These are phyloP conservation scores for Carlito syrichta DNA, from an alignment of 2,113 vertebrate species.

Conservation along the genomic window DNA sequence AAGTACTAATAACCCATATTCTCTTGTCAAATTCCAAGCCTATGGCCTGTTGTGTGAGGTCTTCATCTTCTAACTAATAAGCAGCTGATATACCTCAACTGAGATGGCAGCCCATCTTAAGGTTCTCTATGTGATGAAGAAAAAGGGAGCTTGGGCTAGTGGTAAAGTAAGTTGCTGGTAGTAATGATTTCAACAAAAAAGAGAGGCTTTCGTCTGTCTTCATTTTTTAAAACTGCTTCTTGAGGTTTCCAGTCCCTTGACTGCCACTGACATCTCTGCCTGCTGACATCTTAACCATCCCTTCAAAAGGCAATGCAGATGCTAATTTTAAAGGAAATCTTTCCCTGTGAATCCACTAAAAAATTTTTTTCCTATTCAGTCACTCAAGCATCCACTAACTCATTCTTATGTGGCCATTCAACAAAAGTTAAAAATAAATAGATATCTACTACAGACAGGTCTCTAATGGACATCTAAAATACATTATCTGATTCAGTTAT, in stretches of 20 bases:
- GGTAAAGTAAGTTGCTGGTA: not conserved
- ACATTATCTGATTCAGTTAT: not conserved
- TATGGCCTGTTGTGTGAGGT: not conserved
- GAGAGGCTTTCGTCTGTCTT: not conserved
- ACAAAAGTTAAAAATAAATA: not conserved
- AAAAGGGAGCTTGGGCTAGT: not conserved
- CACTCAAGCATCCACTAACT: not conserved
- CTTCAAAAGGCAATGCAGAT: not conserved
- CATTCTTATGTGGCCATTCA: not conserved
- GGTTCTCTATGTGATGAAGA: not conserved
- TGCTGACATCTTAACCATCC: not conserved
- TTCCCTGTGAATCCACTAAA: not conserved
- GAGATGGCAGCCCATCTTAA: not conserved
- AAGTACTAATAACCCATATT: not conserved
- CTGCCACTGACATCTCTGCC: not conserved
- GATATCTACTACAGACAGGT: not conserved
- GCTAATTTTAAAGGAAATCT: not conserved
- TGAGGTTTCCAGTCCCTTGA: not conserved
- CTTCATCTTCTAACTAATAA: conserved; percentile 6
- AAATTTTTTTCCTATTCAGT: not conserved
- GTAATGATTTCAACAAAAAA: conserved; percentile 2
- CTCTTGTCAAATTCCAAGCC: conserved; percentile 7
- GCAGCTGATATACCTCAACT: not conserved
- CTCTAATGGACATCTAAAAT: not conserved
- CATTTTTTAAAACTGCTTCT: not conserved